Percentiles rank a stretch among this genome's conserved stretches.
phyloP scores from a whole-genome alignment of 2,888 invertebrate species.

The Erebia palarica region DNA sequence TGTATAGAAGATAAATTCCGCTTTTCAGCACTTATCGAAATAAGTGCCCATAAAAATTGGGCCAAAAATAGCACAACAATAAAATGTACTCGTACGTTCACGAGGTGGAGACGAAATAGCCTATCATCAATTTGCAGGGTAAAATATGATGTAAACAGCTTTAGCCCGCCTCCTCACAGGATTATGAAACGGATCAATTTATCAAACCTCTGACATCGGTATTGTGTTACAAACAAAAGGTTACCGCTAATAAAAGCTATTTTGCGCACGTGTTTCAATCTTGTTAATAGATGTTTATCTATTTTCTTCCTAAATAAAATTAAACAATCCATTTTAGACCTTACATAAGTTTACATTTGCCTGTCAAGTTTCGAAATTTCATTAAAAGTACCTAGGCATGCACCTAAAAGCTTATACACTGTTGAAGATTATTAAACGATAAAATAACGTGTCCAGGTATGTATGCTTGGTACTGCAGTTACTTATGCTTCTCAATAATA shows the following conservation, averaged over 20 bases:
- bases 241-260: slow-evolving; percentile 19
- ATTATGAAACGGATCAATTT: slow-evolving; percentile 32
- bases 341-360: too few species aligned
- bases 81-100: not conserved
- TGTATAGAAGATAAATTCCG: too few species aligned
- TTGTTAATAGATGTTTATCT: slow-evolving; percentile 2
- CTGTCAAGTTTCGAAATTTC: too few species aligned
- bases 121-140: slow-evolving; percentile 14
- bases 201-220: slow-evolving; percentile 32
- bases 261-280: slow-evolving; percentile 14
- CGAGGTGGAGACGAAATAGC: slow-evolving; percentile 10
- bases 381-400: too few species aligned
- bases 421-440: not conserved
- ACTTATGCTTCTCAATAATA: too few species aligned
- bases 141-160: slow-evolving; percentile 21
- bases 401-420: not conserved
- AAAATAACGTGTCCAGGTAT: too few species aligned
- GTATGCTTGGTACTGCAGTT: too few species aligned
- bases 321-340: too few species aligned
- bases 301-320: not conserved
- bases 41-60: slow-evolving; percentile 1
- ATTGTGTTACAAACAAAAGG: slow-evolving; percentile 35
- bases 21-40: not conserved
- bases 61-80: slow-evolving; percentile 2
- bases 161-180: slow-evolving; percentile 15